These are phyloP conservation scores for Graphium colonna DNA, from an alignment of 2,888 invertebrate genomes.

Conservation along the genomic window DNA sequence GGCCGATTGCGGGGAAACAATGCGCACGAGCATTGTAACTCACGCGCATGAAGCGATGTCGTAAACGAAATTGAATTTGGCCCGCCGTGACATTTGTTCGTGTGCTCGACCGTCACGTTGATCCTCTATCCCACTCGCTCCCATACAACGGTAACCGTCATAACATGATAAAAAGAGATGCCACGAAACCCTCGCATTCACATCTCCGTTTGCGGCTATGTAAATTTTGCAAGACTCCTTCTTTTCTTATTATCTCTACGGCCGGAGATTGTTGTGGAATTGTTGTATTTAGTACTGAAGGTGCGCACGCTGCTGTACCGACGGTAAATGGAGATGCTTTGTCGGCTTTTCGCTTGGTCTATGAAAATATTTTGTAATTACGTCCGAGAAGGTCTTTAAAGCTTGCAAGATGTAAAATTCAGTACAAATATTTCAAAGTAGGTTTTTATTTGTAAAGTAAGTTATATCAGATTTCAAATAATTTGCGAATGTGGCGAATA, in stretches of 20 bases:
- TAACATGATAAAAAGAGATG: conserved; percentile 49
- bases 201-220: conserved; percentile 56
- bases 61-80: conserved; percentile 64
- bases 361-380: background rate
- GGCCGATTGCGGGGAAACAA: conserved; percentile 31
- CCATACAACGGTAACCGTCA: conserved; percentile 30
- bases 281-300: conserved; percentile 49
- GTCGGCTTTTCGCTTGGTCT: background rate
- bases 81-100: conserved; percentile 63
- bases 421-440: too few species aligned
- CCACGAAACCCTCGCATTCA: conserved; percentile 43
- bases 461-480: too few species aligned
- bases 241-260: conserved; percentile 45
- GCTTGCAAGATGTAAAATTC: too few species aligned
- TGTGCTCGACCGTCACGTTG: conserved; percentile 49
- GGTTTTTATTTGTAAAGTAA: too few species aligned
- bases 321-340: background rate
- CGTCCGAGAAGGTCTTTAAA: too few species aligned
- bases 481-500: too few species aligned
- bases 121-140: conserved; percentile 45
- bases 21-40: conserved; percentile 57
- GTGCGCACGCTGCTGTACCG: conserved; percentile 37
- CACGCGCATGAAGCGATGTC: conserved; percentile 59
- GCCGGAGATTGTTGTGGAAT: conserved; percentile 57
- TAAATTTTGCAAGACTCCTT: conserved; percentile 60